Conservation (phyloP, 2,888 invertebrate genomes). For the Meiosimyza decipiens region DNA sequence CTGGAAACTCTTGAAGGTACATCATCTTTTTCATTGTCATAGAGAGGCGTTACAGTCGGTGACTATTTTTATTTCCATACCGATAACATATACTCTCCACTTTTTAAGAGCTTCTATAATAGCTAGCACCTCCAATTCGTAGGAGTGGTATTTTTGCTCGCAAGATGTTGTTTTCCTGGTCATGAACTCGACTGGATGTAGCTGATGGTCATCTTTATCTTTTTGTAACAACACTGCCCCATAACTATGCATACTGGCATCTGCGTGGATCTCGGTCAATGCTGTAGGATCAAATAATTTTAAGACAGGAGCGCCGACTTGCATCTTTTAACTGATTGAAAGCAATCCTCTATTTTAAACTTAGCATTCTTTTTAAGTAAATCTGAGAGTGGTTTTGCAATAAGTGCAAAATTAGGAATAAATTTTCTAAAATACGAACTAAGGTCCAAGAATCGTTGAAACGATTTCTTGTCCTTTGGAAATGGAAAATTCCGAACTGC, state of each 20-base stretch:
- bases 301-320: too few relatives aligned
- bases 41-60: slow-evolving; percentile 39
- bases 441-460: too few relatives aligned
- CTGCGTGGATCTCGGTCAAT: slow-evolving; percentile 14
- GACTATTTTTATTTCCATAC: slow-evolving; percentile 35
- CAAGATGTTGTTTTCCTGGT: slow-evolving; percentile 43
- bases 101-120: slow-evolving; percentile 39
- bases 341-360: too few relatives aligned
- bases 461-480: too few relatives aligned
- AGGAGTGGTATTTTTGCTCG: slow-evolving; percentile 47
- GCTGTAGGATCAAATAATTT: too few relatives aligned
- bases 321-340: too few relatives aligned
- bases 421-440: too few relatives aligned
- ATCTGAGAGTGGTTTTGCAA: too few relatives aligned
- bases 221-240: slow-evolving; percentile 47
- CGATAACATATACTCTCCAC: slow-evolving; percentile 31
- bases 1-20: slow-evolving; percentile 36
- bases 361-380: too few relatives aligned
- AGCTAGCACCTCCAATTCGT: slow-evolving; percentile 49
- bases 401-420: too few relatives aligned
- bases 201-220: slow-evolving; percentile 40
- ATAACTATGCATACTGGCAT: slow-evolving; percentile 36
- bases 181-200: slow-evolving; percentile 48
- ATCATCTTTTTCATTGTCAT: slow-evolving; percentile 38
- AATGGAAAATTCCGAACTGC: too few relatives aligned